Evolutionary conservation across 92 coral and sea anemone species (phyloP), one percentile per base, ranked within the genome.

Genomic region (Montipora capitata): DNA sequence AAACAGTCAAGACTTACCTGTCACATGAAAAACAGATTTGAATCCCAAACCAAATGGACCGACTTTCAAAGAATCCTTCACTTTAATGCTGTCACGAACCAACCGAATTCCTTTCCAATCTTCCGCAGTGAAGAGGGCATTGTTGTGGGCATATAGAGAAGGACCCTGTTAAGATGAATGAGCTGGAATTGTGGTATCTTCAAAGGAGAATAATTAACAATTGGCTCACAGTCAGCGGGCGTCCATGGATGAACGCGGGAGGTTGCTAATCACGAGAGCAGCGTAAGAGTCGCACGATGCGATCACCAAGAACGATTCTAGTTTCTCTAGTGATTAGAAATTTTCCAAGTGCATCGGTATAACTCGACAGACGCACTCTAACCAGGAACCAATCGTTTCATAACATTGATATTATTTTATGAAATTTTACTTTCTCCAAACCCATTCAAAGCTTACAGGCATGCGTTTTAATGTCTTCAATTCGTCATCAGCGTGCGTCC

Each of bases 11-110:
- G 39, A 13, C 17, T n/a, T 72, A 91, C 94, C 94, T 67, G 94
- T 91, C 92, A 91, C 71, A 72, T 91, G 94, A 76, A 91, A 88
- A 3, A 91, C 92, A 4, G 94, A 91, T 79, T 91, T 91, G 54
- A 91, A 91, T 13, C 94, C 94, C 59, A 91, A 66, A 45, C 94
- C 94, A 78, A 91, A 91, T 20, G 92, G 92, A 44, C 94, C 94
- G 44, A 91, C 94, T 68, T 91, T 91, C 94, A 72, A 78, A 1
- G 92, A 92, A 40, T 91, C 94, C 16, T 88, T 74, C 16, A 72
- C 94, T 62, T 91, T 91, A 44, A 88, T 78, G 66, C 94, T 91
- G 14, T 82, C 85, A 79, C 89, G 59, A 78, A 91, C 70, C 83
- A 82, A 64, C 4, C 92, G 89, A 13, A 91, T 73, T 9, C 92